These are phyloP conservation scores for Scortum barcoo DNA, from an alignment of 2,113 vertebrate species.

Conservation along the genomic window DNA sequence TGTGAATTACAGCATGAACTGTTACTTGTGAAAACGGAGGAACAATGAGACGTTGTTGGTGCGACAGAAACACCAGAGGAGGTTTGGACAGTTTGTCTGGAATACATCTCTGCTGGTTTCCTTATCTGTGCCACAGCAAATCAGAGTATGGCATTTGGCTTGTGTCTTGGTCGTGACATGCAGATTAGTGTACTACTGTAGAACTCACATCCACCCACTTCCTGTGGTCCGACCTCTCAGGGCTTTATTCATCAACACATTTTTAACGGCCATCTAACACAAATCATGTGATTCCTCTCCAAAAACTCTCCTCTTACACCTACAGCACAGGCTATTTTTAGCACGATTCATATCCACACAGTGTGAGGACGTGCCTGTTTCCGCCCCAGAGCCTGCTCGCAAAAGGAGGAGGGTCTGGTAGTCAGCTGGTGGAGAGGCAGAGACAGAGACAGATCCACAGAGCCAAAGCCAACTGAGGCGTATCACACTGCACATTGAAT, in stretches of 20 bases:
- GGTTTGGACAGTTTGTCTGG: neutral
- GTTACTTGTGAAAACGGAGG: neutral
- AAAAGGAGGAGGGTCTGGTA: constrained; percentile 42
- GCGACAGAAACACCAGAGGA: neutral
- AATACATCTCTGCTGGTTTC: neutral
- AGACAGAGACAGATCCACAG: constrained; percentile 35
- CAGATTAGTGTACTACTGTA: constrained; percentile 24
- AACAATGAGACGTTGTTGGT: constrained; percentile 14
- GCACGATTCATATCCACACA: constrained; percentile 45
- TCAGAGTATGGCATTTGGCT: neutral
- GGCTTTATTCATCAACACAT: neutral
- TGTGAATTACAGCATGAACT: neutral
- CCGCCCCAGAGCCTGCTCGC: constrained; percentile 30
- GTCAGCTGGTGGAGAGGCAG: constrained; percentile 54
- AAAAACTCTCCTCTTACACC: constrained; percentile 23
- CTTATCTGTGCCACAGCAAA: neutral
- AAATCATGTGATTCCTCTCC: constrained; percentile 32
- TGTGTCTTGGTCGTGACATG: neutral
- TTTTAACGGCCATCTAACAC: neutral
- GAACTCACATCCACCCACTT: constrained; percentile 15
- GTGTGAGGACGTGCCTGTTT: constrained; percentile 45
- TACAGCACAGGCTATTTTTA: constrained; percentile 71
- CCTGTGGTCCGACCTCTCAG: neutral
- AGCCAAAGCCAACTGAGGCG: constrained; percentile 62
- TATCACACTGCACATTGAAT: constrained; percentile 67